Evolutionary conservation across 2,113 vertebrate genomes (phyloP).

Genomic region (Balaeniceps rex): DNA sequence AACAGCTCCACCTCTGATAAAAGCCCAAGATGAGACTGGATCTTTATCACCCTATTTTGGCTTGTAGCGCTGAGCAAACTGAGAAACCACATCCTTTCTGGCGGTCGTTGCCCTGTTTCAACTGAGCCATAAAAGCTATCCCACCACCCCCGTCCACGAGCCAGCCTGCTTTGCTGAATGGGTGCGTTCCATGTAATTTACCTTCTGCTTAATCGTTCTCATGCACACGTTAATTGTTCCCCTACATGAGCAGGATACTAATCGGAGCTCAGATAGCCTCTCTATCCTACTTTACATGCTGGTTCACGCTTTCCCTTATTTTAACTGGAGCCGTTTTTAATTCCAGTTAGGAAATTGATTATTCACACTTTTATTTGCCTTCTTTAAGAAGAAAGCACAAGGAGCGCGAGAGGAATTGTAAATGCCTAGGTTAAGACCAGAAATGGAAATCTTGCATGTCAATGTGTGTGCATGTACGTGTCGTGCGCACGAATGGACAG

Average conservation of each 20-base stretch:
- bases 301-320: conserved; percentile 32
- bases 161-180: background rate
- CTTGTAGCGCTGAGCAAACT: background rate
- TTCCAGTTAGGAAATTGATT: conserved; percentile 67
- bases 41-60: background rate
- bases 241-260: conserved; percentile 14
- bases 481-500: background rate
- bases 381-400: conserved; percentile 19
- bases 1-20: background rate
- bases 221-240: conserved; percentile 45
- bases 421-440: conserved; percentile 1
- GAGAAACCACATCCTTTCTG: background rate
- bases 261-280: conserved; percentile 26
- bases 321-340: conserved; percentile 57
- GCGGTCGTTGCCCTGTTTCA: background rate
- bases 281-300: conserved; percentile 36
- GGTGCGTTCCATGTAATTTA: background rate
- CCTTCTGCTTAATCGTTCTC: conserved; percentile 46
- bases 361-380: conserved; percentile 67
- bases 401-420: conserved; percentile 51
- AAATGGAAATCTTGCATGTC: conserved; percentile 1
- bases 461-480: background rate
- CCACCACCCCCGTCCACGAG: background rate
- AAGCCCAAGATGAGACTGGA: background rate
- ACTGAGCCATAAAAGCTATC: background rate